Evolutionary conservation across 2,797 vertebrate species (phyloP).

Genomic region (Tragelaphus oryx): DNA sequence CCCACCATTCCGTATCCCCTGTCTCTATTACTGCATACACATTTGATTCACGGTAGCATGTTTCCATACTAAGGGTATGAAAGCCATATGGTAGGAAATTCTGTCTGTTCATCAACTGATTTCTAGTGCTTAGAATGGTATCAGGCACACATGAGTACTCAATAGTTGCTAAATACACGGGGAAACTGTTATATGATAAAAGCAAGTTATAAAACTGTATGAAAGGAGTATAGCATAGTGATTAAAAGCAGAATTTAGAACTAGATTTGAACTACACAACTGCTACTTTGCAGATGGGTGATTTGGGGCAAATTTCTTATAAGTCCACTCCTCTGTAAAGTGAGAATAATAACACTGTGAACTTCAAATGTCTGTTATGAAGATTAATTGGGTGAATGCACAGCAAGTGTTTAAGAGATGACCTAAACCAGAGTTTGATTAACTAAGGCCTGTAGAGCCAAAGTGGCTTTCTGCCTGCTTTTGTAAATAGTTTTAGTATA

Average conservation of each 20-base stretch:
- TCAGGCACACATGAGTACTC: not conserved
- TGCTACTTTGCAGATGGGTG: not conserved
- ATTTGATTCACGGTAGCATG: not conserved
- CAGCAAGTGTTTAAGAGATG: not conserved
- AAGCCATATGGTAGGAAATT: not conserved
- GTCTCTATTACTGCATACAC: not conserved
- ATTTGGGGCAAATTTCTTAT: not conserved
- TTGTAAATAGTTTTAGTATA: not conserved
- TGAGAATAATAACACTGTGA: not conserved
- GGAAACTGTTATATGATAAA: not conserved
- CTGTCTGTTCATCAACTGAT: not conserved
- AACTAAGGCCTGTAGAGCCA: not conserved
- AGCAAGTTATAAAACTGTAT: not conserved
- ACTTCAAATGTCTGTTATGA: not conserved
- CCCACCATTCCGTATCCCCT: not conserved
- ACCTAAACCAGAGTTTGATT: not conserved
- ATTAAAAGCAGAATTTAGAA: constrained; percentile 27
- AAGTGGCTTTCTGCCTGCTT: not conserved
- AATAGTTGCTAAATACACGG: not conserved
- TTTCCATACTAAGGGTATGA: not conserved
- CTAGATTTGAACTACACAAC: not conserved
- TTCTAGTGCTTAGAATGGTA: not conserved
- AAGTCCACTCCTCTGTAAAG: not conserved
- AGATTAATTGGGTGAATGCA: not conserved
- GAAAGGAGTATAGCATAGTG: not conserved